Conservation (phyloP, 2,888 invertebrate genomes). For the Phragmatobia fuliginosa region DNA sequence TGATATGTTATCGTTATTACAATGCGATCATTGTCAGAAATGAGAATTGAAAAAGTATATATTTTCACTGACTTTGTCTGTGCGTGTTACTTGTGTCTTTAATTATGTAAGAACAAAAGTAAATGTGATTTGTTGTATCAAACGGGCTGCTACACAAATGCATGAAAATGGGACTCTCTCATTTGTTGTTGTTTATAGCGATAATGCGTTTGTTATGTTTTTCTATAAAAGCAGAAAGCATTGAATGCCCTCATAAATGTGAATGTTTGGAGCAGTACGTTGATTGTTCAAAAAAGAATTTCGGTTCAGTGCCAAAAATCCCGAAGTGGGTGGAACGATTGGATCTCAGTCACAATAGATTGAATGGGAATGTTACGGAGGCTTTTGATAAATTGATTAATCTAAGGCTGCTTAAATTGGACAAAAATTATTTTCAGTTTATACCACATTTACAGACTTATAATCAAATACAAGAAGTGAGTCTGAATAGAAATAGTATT, state of each 20-base stretch:
- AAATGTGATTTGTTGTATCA: conserved; percentile 66
- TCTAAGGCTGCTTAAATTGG: conserved; percentile 81
- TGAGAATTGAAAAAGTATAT: conserved; percentile 63
- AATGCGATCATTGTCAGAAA: conserved; percentile 66
- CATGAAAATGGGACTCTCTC: conserved; percentile 83
- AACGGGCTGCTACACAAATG: conserved; percentile 75
- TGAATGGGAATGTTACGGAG: conserved; percentile 74
- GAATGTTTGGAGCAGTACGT: conserved; percentile 91
- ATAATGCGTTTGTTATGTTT: conserved; percentile 67
- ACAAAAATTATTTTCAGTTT: conserved; percentile 85
- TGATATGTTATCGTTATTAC: conserved; percentile 54
- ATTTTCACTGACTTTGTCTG: conserved; percentile 52
- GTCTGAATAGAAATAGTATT: conserved; percentile 89
- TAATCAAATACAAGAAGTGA: conserved; percentile 86
- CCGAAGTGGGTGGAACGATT: conserved; percentile 92
- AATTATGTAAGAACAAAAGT: conserved; percentile 80
- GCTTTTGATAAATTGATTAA: conserved; percentile 70
- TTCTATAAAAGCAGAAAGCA: conserved; percentile 69
- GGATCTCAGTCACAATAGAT: conserved; percentile 87
- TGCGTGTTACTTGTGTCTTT: conserved; percentile 50
- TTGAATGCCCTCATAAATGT: conserved; percentile 90
- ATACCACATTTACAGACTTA: conserved; percentile 85
- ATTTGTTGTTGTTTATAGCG: conserved; percentile 78
- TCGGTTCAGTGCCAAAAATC: conserved; percentile 90
- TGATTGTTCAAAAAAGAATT: conserved; percentile 91